These are phyloP conservation scores for Ceraclea dissimilis DNA, from an alignment of 2,888 invertebrate species.

Conservation along the genomic window DNA sequence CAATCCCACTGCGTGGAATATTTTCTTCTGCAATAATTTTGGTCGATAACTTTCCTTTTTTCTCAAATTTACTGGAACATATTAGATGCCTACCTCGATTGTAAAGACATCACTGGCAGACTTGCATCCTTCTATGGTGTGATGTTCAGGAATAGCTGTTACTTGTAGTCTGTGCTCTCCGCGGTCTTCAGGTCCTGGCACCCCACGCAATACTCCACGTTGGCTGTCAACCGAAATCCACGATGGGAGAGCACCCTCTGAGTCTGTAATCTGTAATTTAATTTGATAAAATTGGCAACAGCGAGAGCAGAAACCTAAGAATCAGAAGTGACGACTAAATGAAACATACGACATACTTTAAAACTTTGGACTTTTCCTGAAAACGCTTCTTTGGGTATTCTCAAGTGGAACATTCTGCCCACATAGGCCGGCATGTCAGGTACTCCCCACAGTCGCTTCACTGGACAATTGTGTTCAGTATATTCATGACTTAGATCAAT, in stretches of 20 bases:
- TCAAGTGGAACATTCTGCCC: conserved; percentile 66
- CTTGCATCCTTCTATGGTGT: conserved; percentile 40
- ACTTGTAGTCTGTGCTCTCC: conserved; percentile 60
- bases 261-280: conserved; percentile 36
- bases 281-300: too few species aligned
- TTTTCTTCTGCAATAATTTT: too few species aligned
- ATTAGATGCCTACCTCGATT: conserved; percentile 46
- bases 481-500: conserved; percentile 23
- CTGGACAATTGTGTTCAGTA: conserved; percentile 39
- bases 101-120: conserved; percentile 59
- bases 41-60: too few species aligned
- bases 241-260: conserved; percentile 44
- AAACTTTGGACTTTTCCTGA: conserved; percentile 58
- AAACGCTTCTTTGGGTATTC: conserved; percentile 65
- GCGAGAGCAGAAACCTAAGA: too few species aligned
- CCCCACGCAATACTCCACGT: conserved; percentile 64
- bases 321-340: too few species aligned
- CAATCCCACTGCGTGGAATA: too few species aligned
- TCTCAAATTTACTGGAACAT: too few species aligned
- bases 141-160: conserved; percentile 35
- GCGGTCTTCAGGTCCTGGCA: conserved; percentile 60
- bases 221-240: conserved; percentile 68
- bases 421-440: conserved; percentile 60
- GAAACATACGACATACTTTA: too few species aligned
- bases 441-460: conserved; percentile 49